Evolutionary conservation across 1,140 invertebrate genomes (phyloP).

Genomic region (Drosophila pseudoananassae): DNA sequence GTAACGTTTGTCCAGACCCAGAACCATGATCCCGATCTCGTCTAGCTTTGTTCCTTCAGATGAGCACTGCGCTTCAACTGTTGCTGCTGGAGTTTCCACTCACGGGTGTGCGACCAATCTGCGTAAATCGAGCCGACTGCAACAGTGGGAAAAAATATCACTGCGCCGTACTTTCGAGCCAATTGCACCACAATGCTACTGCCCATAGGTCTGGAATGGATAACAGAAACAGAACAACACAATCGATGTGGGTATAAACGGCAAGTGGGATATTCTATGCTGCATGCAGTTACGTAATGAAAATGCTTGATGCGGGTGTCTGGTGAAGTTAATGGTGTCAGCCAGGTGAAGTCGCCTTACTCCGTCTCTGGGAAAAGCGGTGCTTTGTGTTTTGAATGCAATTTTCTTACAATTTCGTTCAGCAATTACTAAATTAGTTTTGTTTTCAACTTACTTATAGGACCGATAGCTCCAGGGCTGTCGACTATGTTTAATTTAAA

Average conservation of each 20-base stretch:
- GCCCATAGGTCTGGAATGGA: slow-evolving; percentile 71
- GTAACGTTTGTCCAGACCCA: slow-evolving; percentile 85
- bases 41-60: slow-evolving; percentile 60
- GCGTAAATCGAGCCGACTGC: slow-evolving; percentile 86
- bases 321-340: background rate
- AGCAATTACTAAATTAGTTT: slow-evolving; percentile 41
- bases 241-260: background rate
- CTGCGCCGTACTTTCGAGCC: slow-evolving; percentile 86
- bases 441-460: slow-evolving; percentile 56
- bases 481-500: background rate
- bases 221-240: slow-evolving; percentile 42
- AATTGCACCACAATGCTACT: slow-evolving; percentile 68
- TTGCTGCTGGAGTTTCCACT: slow-evolving; percentile 87
- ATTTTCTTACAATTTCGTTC: background rate
- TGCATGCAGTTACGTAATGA: slow-evolving; percentile 33
- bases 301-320: slow-evolving; percentile 8
- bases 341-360: background rate
- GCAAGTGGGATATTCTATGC: background rate
- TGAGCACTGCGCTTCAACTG: slow-evolving; percentile 62
- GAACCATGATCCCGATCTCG: slow-evolving; percentile 82
- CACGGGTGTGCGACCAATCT: slow-evolving; percentile 88
- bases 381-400: background rate
- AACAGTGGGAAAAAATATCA: slow-evolving; percentile 88
- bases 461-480: slow-evolving; percentile 47
- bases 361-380: background rate